Evolutionary conservation across 2,797 vertebrate species (phyloP), one percentile per base, ranked within the genome.

Genomic region (Lophotriccus pileatus): DNA sequence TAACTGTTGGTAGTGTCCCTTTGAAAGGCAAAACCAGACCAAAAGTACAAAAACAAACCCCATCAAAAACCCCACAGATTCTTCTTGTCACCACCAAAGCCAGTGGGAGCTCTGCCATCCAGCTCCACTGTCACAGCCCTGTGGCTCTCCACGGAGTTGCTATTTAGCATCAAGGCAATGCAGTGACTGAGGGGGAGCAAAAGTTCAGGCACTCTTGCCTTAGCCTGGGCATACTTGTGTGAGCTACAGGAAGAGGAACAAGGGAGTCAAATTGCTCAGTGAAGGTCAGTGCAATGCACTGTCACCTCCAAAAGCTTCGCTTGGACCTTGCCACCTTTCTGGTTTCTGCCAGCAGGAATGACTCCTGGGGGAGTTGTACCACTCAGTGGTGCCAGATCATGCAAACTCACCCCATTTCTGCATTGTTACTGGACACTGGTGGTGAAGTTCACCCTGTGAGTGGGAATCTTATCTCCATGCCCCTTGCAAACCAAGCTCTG

Each of bases 91-190:
- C 39, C 1, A 6, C 36, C 4, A 2, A 78, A 73, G 55, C 15
- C 70, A 39, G 67, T 0, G 0, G 43, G 34, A 76, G 32, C 14
- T 77, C 63, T 87, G 44, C 55, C 1, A 3, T 37, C 27, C 64
- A 30, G 25, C 44, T 72, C 24, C 10, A 1, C 43, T 28, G 27
- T 20, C 34, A 4, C 9, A 18, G 39, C 44, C 0, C 0, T 32
- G 64, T 37, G 49, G 30, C 49, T 73, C 27, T 64, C 67, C 27
- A 6, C 21, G 20, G 81, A 53, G 7, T 39, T 56, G 16, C 34
- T 19, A 2, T 81, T 91, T 56, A 67, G n/a, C 62, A 22, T 27
- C 14, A 44, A 62, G 50, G 15, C 27, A 80, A 6, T 16, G 13
- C 25, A 55, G 34, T 16, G 68, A 58, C 19, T 34, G 21, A 68